These are phyloP conservation scores for Melitaea athalia DNA, from an alignment of 2,888 invertebrate species.

Conservation along the genomic window DNA sequence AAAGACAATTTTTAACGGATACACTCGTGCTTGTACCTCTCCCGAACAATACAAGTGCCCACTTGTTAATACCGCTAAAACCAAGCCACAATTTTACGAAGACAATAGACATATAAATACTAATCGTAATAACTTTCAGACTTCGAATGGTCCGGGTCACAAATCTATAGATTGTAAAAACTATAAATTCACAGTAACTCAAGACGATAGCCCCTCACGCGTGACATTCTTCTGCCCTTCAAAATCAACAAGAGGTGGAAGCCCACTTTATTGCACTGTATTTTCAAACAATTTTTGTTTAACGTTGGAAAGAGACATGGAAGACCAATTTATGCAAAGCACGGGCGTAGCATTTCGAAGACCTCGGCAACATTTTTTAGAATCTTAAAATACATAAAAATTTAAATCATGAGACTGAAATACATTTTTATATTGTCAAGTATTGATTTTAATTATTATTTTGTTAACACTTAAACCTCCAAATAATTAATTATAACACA, in stretches of 20 bases:
- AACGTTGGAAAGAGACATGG: constrained; percentile 63
- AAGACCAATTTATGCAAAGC: constrained; percentile 63
- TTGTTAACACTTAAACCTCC: not conserved
- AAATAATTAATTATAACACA: not conserved
- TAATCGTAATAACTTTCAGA: constrained; percentile 32
- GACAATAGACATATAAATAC: constrained; percentile 51
- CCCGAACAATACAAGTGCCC: constrained; percentile 71
- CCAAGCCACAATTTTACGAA: constrained; percentile 48
- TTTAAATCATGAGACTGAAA: constrained; percentile 18
- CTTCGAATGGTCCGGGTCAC: constrained; percentile 36
- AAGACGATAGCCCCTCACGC: constrained; percentile 56
- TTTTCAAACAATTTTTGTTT: constrained; percentile 75
- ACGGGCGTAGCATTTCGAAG: constrained; percentile 57
- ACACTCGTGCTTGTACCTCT: constrained; percentile 67
- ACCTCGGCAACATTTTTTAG: constrained; percentile 49
- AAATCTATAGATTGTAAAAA: constrained; percentile 72
- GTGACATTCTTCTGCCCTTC: constrained; percentile 73
- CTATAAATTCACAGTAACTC: constrained; percentile 70
- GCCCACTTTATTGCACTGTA: constrained; percentile 63
- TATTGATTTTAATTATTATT: not conserved
- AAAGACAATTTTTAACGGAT: constrained; percentile 70
- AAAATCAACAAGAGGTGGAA: constrained; percentile 59
- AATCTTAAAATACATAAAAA: not conserved
- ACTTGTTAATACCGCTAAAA: constrained; percentile 51
- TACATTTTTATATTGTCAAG: constrained; percentile 1